Conservation (phyloP, 2,113 vertebrate genomes). For the Chaetodon trifascialis region DNA sequence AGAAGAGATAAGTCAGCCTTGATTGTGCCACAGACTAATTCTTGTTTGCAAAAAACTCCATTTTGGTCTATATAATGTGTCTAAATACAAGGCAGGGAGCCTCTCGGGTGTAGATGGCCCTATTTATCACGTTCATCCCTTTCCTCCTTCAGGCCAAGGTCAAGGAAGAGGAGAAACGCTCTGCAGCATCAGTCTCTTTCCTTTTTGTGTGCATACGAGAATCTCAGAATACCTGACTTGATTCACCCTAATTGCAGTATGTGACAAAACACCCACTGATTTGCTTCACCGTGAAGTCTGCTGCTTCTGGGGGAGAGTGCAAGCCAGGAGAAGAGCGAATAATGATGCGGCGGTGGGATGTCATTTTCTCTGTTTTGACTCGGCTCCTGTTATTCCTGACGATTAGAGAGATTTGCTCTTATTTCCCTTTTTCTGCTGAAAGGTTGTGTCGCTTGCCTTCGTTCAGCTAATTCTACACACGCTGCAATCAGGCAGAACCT, state of each 20-base stretch:
- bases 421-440: constrained; percentile 40
- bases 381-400: constrained; percentile 45
- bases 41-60: background rate
- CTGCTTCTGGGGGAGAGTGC: constrained; percentile 35
- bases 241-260: constrained; percentile 66
- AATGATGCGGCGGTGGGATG: constrained; percentile 52
- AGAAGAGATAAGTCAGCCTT: background rate
- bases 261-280: constrained; percentile 66
- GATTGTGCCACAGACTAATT: background rate
- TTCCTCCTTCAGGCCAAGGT: constrained; percentile 49
- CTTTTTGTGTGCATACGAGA: constrained; percentile 9
- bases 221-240: constrained; percentile 59
- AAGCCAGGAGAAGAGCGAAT: constrained; percentile 50
- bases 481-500: constrained; percentile 39
- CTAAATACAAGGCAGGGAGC: constrained; percentile 6
- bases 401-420: constrained; percentile 51
- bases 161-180: constrained; percentile 35
- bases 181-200: constrained; percentile 29
- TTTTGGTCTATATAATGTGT: constrained; percentile 5
- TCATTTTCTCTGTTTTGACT: constrained; percentile 49
- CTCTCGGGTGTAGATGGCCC: constrained; percentile 3
- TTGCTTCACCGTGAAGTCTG: constrained; percentile 57
- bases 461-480: constrained; percentile 53
- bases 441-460: constrained; percentile 40
- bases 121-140: constrained; percentile 33